Evolutionary conservation across 2,888 invertebrate species (phyloP), one percentile per base, ranked within the genome.

Genomic region (Cataglyphis altisquamis): DNA sequence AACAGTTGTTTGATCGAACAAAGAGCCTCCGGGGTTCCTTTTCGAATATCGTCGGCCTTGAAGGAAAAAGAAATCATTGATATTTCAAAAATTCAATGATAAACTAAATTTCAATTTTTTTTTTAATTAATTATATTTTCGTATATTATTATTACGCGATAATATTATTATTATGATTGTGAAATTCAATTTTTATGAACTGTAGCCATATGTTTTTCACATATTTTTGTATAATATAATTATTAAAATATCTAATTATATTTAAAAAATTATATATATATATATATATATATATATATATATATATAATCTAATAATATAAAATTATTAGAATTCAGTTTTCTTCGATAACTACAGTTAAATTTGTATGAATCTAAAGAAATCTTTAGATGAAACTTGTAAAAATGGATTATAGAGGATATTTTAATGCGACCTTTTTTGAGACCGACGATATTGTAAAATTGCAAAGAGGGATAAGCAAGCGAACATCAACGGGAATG

Each of bases 401-500:
- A 55, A 55, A 55, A 55, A 48, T 48, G 18, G 48, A 10, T 1
- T 21, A 21, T 55, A 62, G 25, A 5, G 9, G 12, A 6, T 4
- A 8, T 18, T 18, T 18, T 29, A 9, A 29, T 1, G 21, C 6
- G 64, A 64, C 2, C 8, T 48, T 48, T 18, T 55, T 70, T 55
- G 12, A 78, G 70, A 36, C 10, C 70, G 78, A 32, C 60, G 72
- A 36, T 70, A 25, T 62, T 25, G 21, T 60, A 78, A 70, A 68
- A 78, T 60, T 60, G 78, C 21, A 66, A 21, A 57, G 60, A 63
- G 41, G 36, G 55, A 60, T 52, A 75, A 84, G 63, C 48, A 64
- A 80, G 87, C 55, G 72, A 92, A 92, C 90, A 91, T 91, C 91
- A 88, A 89, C 87, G 94, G 94, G 93, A 94, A 94, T 94, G 94